Conservation (phyloP, 1,140 invertebrate genomes). For the Philotrypesis tridentata region DNA sequence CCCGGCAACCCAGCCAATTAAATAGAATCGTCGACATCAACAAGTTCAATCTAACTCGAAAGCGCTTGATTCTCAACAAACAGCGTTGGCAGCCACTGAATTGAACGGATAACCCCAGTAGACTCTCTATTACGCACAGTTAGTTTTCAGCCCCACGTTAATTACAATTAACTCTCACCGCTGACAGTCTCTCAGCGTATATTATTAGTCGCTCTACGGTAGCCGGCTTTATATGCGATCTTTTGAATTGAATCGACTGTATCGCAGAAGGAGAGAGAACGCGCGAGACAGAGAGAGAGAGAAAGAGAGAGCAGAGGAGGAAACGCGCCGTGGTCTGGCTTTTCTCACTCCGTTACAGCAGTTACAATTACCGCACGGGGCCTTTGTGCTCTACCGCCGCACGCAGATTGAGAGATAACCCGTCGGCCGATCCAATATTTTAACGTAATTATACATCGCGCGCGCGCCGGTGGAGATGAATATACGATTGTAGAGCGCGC, state of each 20-base stretch:
- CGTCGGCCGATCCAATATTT: conserved; percentile 60
- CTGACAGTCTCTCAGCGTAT: background rate
- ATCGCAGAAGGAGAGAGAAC: background rate
- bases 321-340: too few relatives aligned
- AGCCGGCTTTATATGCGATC: background rate
- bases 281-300: background rate
- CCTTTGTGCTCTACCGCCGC: background rate
- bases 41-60: too few relatives aligned
- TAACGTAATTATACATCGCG: conserved; percentile 58
- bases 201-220: background rate
- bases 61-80: too few relatives aligned
- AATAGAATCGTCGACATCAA: too few relatives aligned
- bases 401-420: conserved; percentile 62
- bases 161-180: background rate
- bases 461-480: background rate
- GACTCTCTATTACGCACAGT: background rate
- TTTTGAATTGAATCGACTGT: background rate
- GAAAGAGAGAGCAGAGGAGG: too few relatives aligned
- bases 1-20: too few relatives aligned
- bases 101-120: too few relatives aligned
- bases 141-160: background rate
- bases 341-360: background rate
- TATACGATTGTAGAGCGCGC: background rate
- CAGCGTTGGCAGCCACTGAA: too few relatives aligned
- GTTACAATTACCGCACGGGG: conserved; percentile 14